Conservation (phyloP, 2,888 invertebrate genomes). For the Heliconius cydno region DNA sequence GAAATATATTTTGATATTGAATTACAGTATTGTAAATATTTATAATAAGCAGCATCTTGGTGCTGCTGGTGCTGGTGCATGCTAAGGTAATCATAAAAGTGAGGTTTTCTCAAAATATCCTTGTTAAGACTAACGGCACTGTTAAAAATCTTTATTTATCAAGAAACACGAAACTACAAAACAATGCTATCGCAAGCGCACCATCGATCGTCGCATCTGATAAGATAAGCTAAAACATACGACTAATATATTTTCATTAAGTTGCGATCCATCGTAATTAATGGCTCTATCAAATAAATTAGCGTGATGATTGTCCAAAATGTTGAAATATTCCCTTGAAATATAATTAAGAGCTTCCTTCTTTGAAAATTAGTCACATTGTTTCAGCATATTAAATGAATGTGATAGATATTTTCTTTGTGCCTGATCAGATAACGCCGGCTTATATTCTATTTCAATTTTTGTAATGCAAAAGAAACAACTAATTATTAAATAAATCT, state of each 20-base stretch:
- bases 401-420: not conserved
- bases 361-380: not conserved
- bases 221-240: conserved; percentile 24
- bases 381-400: not conserved
- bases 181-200: not conserved
- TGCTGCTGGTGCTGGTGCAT: too few species aligned
- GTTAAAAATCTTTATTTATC: not conserved
- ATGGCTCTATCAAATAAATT: conserved; percentile 5
- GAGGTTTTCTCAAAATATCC: not conserved
- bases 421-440: too few species aligned
- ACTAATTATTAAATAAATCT: too few species aligned
- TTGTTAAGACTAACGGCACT: not conserved
- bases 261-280: not conserved
- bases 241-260: conserved; percentile 19
- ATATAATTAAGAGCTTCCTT: conserved; percentile 5
- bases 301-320: conserved; percentile 17
- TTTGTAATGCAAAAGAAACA: too few species aligned
- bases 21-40: not conserved
- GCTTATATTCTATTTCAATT: too few species aligned
- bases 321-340: conserved; percentile 1
- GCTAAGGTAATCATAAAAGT: not conserved
- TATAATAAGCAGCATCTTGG: not conserved
- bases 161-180: not conserved
- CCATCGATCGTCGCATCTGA: not conserved
- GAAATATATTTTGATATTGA: not conserved